A percentile compares a stretch with the other conserved stretches of the same genome.
These are phyloP conservation scores for Zootermopsis nevadensis DNA, from an alignment of 2,888 invertebrate species.

Conservation along the genomic window DNA sequence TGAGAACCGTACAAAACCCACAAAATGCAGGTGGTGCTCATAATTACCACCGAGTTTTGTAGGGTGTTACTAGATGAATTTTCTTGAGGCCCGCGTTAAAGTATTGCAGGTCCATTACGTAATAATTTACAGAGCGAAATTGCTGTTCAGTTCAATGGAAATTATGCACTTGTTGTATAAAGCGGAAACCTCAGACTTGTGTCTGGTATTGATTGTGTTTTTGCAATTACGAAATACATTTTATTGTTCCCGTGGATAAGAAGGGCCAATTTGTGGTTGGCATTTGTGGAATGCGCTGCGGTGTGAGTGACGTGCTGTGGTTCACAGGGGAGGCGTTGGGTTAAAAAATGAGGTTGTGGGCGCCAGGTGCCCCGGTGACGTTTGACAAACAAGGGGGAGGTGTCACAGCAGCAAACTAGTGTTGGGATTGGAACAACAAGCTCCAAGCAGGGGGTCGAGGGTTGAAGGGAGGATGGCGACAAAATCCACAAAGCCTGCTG, in stretches of 20 bases:
- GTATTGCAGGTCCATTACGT: not conserved
- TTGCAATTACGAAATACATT: conserved; percentile 37
- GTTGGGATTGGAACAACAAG: conserved; percentile 47
- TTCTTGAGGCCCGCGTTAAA: no score
- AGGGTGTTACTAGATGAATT: no score
- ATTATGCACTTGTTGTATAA: not conserved
- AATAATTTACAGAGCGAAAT: not conserved
- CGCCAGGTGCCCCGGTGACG: conserved; percentile 53
- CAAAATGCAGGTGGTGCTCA: no score
- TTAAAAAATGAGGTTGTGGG: conserved; percentile 51
- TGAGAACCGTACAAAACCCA: no score
- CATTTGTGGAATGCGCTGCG: conserved; percentile 41
- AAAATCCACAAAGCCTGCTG: conserved; percentile 47
- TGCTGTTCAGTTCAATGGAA: not conserved
- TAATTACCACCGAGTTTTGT: no score
- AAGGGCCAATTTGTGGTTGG: conserved; percentile 38
- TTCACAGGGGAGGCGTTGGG: conserved; percentile 39
- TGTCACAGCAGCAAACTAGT: conserved; percentile 44
- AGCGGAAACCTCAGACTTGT: conserved; percentile 1
- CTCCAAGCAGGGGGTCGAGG: conserved; percentile 22
- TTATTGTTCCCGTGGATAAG: conserved; percentile 28
- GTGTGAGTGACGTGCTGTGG: conserved; percentile 40
- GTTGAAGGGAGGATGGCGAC: conserved; percentile 27
- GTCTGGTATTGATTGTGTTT: conserved; percentile 31
- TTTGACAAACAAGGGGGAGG: conserved; percentile 52